These are phyloP conservation scores for Anorthoa munda DNA, from an alignment of 2,888 invertebrate genomes.

Conservation along the genomic window DNA sequence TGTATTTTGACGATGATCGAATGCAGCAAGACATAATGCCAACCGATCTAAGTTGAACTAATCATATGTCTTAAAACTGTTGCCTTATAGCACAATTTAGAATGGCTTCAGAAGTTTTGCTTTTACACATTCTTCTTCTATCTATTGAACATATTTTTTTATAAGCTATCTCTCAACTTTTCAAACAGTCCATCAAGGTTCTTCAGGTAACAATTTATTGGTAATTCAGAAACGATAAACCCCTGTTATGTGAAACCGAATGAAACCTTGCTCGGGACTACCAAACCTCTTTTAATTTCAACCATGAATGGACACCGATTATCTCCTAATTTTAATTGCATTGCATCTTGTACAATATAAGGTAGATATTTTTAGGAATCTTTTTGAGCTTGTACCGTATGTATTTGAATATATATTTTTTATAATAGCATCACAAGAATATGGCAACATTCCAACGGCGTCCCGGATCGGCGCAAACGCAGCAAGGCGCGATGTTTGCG, in stretches of 20 bases:
- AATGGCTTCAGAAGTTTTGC: conserved; percentile 5
- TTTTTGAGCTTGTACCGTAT: too few species aligned
- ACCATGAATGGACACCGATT: conserved; percentile 13
- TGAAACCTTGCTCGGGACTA: conserved; percentile 12
- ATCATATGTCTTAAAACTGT: not conserved
- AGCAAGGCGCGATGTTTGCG: conserved; percentile 78
- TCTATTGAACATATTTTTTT: not conserved
- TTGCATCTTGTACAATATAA: conserved; percentile 43
- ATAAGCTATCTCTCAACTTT: conserved; percentile 10
- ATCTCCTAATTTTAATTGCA: conserved; percentile 33
- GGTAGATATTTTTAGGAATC: not conserved
- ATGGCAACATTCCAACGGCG: conserved; percentile 89
- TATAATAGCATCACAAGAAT: conserved; percentile 87
- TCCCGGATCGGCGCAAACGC: conserved; percentile 70
- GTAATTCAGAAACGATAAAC: conserved; percentile 19
- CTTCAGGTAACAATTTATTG: conserved; percentile 37
- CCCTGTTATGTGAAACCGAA: conserved; percentile 22
- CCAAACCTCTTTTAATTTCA: not conserved
- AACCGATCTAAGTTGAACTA: not conserved
- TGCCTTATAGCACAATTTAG: not conserved
- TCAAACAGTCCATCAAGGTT: conserved; percentile 10
- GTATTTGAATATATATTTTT: not conserved
- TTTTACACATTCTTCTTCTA: conserved; percentile 22
- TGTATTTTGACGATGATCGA: not conserved
- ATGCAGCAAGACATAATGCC: too few species aligned